Percentiles rank a stretch among this genome's conserved stretches.
phyloP scores from a whole-genome alignment of 2,888 invertebrate genomes.

The Cephus nigrinus region DNA sequence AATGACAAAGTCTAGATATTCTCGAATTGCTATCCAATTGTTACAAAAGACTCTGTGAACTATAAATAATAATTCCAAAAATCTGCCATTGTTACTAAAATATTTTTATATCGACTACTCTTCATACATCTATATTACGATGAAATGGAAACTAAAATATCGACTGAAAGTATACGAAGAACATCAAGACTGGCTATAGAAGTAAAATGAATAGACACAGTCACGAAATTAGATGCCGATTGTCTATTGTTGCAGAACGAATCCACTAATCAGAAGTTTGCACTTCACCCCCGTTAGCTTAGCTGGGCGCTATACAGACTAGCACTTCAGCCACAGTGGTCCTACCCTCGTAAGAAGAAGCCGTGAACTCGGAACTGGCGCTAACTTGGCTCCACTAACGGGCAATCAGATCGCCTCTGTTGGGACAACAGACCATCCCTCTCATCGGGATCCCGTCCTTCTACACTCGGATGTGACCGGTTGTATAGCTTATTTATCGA shows the following conservation, averaged over 20 bases:
- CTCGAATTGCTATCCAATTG: background rate
- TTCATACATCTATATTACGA: background rate
- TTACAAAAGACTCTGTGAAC: background rate
- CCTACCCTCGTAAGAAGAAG: background rate
- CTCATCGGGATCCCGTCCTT: slow-evolving; percentile 2
- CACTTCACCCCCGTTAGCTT: slow-evolving; percentile 34
- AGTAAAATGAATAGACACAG: slow-evolving; percentile 31
- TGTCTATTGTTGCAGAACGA: slow-evolving; percentile 35
- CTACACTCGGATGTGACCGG: slow-evolving; percentile 27
- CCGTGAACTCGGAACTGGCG: slow-evolving; percentile 49
- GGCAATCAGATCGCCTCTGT: slow-evolving; percentile 64
- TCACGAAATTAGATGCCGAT: slow-evolving; percentile 44
- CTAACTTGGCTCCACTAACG: slow-evolving; percentile 58
- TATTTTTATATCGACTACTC: background rate
- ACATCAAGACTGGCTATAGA: background rate
- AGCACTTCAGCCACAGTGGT: slow-evolving; percentile 27
- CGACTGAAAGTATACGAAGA: background rate
- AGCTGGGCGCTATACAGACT: slow-evolving; percentile 9
- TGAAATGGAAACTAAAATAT: background rate
- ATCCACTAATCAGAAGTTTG: slow-evolving; percentile 51
- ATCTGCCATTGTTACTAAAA: background rate
- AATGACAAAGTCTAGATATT: slow-evolving; percentile 21
- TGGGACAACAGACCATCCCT: slow-evolving; percentile 56
- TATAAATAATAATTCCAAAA: background rate
- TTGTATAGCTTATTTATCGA: slow-evolving; percentile 62